phyloP scores from a whole-genome alignment of 2,888 invertebrate genomes.

The Diabrotica balteata region DNA sequence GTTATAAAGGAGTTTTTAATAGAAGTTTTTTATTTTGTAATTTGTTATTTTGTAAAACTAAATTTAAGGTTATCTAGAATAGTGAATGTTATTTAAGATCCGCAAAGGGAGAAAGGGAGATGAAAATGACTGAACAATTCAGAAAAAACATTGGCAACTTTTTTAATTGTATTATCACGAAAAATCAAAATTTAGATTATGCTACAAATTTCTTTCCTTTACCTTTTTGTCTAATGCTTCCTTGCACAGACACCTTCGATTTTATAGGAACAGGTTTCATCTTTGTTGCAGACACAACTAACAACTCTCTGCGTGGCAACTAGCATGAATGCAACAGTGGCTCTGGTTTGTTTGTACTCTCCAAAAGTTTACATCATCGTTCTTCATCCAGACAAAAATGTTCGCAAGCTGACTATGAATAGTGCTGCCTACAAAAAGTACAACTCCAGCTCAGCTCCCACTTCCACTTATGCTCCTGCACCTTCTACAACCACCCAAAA shows the following conservation, averaged over 20 bases:
- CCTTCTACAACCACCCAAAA: constrained; percentile 38
- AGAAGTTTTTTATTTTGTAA: too few relatives aligned
- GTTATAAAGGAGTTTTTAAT: too few relatives aligned
- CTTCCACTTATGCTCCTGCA: constrained; percentile 42
- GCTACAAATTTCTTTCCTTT: too few relatives aligned
- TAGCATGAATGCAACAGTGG: constrained; percentile 73
- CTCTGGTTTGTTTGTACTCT: constrained; percentile 73
- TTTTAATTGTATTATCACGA: too few relatives aligned
- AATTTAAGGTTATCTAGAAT: too few relatives aligned
- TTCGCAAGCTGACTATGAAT: constrained; percentile 64
- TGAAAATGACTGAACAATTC: too few relatives aligned
- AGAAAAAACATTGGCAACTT: too few relatives aligned
- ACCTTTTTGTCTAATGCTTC: too few relatives aligned
- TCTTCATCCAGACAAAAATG: constrained; percentile 77
- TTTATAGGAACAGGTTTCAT: constrained; percentile 9
- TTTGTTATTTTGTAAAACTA: too few relatives aligned
- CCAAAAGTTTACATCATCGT: constrained; percentile 77
- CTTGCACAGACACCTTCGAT: background rate
- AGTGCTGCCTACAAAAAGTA: constrained; percentile 55
- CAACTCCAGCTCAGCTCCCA: constrained; percentile 51
- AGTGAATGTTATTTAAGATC: too few relatives aligned
- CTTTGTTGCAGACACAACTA: constrained; percentile 67
- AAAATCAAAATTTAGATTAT: too few relatives aligned
- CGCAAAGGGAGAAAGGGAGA: too few relatives aligned
- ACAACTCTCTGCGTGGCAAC: constrained; percentile 75